Evolutionary conservation across 2,797 vertebrate genomes (phyloP).

Genomic region (Kryptolebias ocellatus): DNA sequence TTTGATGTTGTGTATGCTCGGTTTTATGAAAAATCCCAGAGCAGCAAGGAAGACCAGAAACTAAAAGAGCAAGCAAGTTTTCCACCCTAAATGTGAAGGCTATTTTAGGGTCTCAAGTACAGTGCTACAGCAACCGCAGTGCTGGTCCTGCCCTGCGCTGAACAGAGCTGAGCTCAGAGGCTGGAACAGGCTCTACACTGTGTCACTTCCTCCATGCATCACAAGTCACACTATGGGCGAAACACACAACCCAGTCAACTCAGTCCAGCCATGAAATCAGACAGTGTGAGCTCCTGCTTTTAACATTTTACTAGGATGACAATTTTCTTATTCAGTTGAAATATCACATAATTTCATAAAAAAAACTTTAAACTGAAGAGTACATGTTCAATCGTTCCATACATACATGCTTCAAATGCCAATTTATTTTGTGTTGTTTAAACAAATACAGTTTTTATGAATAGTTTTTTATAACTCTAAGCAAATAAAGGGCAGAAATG

Average conservation of each 20-base stretch:
- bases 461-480: too few relatives aligned
- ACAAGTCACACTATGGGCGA: slow-evolving; percentile 37
- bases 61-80: background rate
- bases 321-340: slow-evolving; percentile 8
- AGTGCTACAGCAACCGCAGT: slow-evolving; percentile 69
- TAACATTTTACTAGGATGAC: background rate
- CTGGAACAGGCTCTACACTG: slow-evolving; percentile 76
- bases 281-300: background rate
- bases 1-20: background rate
- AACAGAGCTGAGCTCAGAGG: slow-evolving; percentile 56
- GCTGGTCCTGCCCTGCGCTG: slow-evolving; percentile 52
- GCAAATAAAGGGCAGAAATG: too few relatives aligned
- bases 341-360: too few relatives aligned
- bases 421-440: too few relatives aligned
- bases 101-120: slow-evolving; percentile 32
- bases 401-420: too few relatives aligned
- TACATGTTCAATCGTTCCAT: too few relatives aligned
- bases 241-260: slow-evolving; percentile 18
- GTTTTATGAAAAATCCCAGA: background rate
- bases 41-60: background rate
- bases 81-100: background rate
- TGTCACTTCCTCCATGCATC: slow-evolving; percentile 57
- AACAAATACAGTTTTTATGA: too few relatives aligned
- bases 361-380: too few relatives aligned
- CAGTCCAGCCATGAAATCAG: slow-evolving; percentile 62